phyloP scores from a whole-genome alignment of 1,140 invertebrate genomes.

The Papilio polyxenes region DNA sequence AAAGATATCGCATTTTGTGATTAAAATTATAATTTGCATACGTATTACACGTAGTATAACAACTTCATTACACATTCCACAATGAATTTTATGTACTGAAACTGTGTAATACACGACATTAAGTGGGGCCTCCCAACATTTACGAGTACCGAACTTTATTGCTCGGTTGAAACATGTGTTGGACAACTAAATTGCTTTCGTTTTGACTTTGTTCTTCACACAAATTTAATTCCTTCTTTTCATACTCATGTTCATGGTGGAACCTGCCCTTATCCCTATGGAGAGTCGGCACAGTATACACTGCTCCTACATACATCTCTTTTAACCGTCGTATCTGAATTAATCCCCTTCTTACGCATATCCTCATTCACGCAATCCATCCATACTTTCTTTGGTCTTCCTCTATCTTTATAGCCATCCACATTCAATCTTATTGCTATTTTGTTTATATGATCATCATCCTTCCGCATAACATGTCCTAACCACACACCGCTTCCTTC shows the following conservation, averaged over 20 bases:
- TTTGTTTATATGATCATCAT: too few relatives aligned
- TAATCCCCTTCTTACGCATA: too few relatives aligned
- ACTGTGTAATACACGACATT: constrained; percentile 6
- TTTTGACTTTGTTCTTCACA: neutral
- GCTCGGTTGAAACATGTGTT: constrained; percentile 15
- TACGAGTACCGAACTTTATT: neutral
- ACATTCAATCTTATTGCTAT: too few relatives aligned
- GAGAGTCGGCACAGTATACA: too few relatives aligned
- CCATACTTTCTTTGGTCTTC: too few relatives aligned
- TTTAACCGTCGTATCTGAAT: too few relatives aligned
- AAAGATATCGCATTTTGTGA: neutral
- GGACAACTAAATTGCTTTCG: neutral
- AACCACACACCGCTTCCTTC: too few relatives aligned
- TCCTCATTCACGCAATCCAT: too few relatives aligned
- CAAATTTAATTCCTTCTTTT: neutral
- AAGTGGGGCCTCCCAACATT: constrained; percentile 10
- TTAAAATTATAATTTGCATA: neutral
- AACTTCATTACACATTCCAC: constrained; percentile 17
- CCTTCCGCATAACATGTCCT: too few relatives aligned
- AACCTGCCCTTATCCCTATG: too few relatives aligned
- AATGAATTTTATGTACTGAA: constrained; percentile 1
- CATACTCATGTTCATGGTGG: neutral
- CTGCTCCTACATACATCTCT: too few relatives aligned
- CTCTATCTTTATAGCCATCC: too few relatives aligned
- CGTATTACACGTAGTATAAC: neutral